A percentile compares a stretch with the other conserved stretches of the same genome.
Evolutionary conservation across 2,113 vertebrate genomes (phyloP).

Genomic region (Calyptomena viridis): DNA sequence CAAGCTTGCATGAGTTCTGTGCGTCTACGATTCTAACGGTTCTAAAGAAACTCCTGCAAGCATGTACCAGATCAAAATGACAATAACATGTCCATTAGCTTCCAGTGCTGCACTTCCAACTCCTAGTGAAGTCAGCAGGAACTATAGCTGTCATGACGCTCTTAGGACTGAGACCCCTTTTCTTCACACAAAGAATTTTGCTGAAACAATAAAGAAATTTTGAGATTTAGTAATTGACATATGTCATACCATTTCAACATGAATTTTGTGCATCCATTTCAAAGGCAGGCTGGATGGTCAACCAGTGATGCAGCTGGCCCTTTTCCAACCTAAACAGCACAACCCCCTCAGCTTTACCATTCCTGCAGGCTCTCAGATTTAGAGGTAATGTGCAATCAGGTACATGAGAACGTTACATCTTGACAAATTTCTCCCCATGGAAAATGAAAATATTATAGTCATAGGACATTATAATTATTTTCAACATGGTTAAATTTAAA

Average conservation of each 20-base stretch:
- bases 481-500: slow-evolving; percentile 59
- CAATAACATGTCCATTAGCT: neutral
- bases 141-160: neutral
- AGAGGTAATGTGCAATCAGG: slow-evolving; percentile 62
- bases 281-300: slow-evolving; percentile 32
- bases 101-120: neutral
- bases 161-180: neutral
- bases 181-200: neutral
- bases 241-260: neutral
- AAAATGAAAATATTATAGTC: slow-evolving; percentile 66
- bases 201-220: neutral
- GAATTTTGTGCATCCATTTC: neutral
- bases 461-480: slow-evolving; percentile 56
- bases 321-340: slow-evolving; percentile 58
- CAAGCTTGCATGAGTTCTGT: neutral
- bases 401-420: slow-evolving; percentile 32
- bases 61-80: neutral
- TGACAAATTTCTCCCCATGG: slow-evolving; percentile 63
- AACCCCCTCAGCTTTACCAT: neutral
- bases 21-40: neutral
- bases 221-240: neutral
- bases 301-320: slow-evolving; percentile 51
- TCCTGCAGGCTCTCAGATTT: slow-evolving; percentile 4
- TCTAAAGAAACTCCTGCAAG: neutral
- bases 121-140: neutral